These are phyloP conservation scores for Gephyroberyx darwinii DNA, from an alignment of 2,797 vertebrate species.

Conservation along the genomic window DNA sequence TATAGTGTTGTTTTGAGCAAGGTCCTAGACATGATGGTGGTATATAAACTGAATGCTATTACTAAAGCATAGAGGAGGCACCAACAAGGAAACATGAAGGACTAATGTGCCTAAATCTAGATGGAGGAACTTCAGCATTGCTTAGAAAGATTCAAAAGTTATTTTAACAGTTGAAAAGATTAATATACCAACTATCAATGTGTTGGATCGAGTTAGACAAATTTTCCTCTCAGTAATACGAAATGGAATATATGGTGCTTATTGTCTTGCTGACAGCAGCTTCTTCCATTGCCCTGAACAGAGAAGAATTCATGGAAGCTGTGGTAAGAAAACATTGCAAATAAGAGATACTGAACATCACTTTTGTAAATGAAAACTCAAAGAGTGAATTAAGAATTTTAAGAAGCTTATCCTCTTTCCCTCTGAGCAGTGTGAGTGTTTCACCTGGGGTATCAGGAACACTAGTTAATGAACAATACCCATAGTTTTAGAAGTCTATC, in stretches of 20 bases:
- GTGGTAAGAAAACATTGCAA: constrained; percentile 67
- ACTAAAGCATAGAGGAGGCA: not conserved
- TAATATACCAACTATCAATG: not conserved
- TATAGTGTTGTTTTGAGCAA: constrained; percentile 61
- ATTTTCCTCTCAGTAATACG: constrained; percentile 12
- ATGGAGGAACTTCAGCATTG: not conserved
- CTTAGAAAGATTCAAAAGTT: constrained; percentile 16
- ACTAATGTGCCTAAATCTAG: constrained; percentile 9
- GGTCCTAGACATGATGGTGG: constrained; percentile 14
- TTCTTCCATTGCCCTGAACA: constrained; percentile 51
- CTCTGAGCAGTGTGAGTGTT: too few species aligned
- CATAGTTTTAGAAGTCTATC: not conserved
- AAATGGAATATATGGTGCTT: constrained; percentile 56
- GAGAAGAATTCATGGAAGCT: constrained; percentile 58
- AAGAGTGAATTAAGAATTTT: not conserved
- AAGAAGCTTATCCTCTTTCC: not conserved
- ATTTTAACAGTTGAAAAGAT: constrained; percentile 11
- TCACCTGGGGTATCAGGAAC: too few species aligned
- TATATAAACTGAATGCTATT: constrained; percentile 65
- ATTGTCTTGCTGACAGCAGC: constrained; percentile 61
- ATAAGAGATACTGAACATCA: not conserved
- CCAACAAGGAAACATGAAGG: not conserved
- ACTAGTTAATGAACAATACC: not conserved
- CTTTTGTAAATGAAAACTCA: not conserved
- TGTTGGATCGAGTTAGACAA: not conserved